Percentiles rank a stretch among this genome's conserved stretches.
Conservation (phyloP, 2,888 invertebrate genomes). For the Acrobasis repandana region DNA sequence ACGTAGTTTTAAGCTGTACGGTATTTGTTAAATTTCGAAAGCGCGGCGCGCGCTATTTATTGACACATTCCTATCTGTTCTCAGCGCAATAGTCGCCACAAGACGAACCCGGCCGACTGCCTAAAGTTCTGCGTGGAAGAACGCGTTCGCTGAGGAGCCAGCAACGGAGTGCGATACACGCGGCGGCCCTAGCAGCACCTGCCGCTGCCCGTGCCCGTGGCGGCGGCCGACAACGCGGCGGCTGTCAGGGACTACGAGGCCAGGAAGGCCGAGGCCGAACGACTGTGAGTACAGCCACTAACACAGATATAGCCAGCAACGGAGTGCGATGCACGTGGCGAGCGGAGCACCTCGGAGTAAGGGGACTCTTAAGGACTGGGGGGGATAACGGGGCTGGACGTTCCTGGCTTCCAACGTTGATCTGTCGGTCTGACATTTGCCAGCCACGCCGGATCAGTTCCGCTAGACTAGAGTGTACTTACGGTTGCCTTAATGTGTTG, state of each 20-base stretch:
- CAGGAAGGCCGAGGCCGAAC: slow-evolving; percentile 83
- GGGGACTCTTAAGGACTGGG: no score
- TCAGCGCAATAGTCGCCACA: slow-evolving; percentile 89
- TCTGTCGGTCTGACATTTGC: slow-evolving; percentile 28
- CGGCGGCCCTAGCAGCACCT: slow-evolving; percentile 92
- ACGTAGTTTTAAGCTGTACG: no score
- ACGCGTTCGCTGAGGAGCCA: slow-evolving; percentile 90
- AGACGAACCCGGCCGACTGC: slow-evolving; percentile 91
- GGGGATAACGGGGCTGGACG: no score
- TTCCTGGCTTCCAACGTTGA: slow-evolving; percentile 23
- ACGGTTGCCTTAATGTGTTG: not conserved
- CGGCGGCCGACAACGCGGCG: slow-evolving; percentile 89
- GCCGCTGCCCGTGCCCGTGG: slow-evolving; percentile 93
- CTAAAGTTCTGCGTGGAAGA: slow-evolving; percentile 95
- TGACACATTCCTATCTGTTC: not conserved
- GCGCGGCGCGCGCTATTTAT: no score
- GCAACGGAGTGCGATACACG: slow-evolving; percentile 92
- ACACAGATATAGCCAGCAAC: no score
- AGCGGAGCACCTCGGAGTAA: no score
- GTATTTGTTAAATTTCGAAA: no score
- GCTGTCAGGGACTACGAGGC: slow-evolving; percentile 89
- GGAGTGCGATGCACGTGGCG: no score
- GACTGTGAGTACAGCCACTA: slow-evolving; percentile 66
- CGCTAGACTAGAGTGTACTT: not conserved
- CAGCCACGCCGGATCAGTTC: slow-evolving; percentile 21